Conservation (phyloP, 1,140 invertebrate genomes). For the Drosophila micromelanica region DNA sequence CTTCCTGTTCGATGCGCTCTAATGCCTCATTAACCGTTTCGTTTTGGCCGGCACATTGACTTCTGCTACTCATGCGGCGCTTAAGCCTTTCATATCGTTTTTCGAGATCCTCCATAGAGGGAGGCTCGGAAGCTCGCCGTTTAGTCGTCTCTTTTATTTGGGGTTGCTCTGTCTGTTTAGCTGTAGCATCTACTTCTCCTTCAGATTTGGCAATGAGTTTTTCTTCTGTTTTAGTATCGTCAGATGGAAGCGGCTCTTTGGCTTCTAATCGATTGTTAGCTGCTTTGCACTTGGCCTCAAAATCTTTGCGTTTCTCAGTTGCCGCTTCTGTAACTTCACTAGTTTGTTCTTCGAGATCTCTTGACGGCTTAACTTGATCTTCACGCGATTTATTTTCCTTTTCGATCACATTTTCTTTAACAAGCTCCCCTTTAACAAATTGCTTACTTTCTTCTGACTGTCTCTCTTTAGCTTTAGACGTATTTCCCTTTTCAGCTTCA, state of each 20-base stretch:
- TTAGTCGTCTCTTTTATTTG: slow-evolving; percentile 31
- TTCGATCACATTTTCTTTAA: neutral
- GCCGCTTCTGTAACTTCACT: neutral
- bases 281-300: slow-evolving; percentile 18
- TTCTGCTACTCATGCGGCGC: slow-evolving; percentile 72
- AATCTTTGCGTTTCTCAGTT: neutral
- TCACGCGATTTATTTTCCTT: slow-evolving; percentile 44
- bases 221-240: neutral
- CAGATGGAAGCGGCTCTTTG: neutral
- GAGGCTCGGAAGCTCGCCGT: slow-evolving; percentile 72
- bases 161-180: neutral
- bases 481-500: slow-evolving; percentile 12
- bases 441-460: slow-evolving; percentile 11
- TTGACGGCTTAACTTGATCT: slow-evolving; percentile 48
- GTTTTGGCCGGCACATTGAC: slow-evolving; percentile 34
- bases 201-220: slow-evolving; percentile 1
- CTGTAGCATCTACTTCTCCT: neutral
- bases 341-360: slow-evolving; percentile 5
- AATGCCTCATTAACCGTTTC: slow-evolving; percentile 60
- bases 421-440: neutral
- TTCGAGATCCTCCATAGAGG: slow-evolving; percentile 78
- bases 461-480: slow-evolving; percentile 4
- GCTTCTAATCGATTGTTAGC: neutral
- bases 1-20: slow-evolving; percentile 61
- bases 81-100: slow-evolving; percentile 73